Evolutionary conservation across 1,140 invertebrate genomes (phyloP).

Genomic region (Zaprionus taronus): DNA sequence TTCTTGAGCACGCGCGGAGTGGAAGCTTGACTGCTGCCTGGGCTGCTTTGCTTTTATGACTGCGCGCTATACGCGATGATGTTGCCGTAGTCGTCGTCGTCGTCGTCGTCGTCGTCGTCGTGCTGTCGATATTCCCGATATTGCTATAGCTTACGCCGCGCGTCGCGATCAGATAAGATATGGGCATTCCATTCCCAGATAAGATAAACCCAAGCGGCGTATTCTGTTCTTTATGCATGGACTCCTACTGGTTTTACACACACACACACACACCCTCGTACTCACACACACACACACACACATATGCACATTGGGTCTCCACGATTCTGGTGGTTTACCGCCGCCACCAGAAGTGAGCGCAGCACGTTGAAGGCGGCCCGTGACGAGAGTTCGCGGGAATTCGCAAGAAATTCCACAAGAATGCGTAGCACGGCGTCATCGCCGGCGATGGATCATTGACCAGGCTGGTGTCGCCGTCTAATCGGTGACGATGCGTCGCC

Average conservation of each 20-base stretch:
- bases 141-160: constrained; percentile 30
- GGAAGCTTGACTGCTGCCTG: background rate
- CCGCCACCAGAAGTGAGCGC: constrained; percentile 10
- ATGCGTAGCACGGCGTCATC: constrained; percentile 36
- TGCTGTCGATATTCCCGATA: constrained; percentile 22
- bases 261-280: background rate
- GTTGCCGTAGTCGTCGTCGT: constrained; percentile 45
- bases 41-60: constrained; percentile 56
- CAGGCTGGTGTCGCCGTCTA: background rate
- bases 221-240: background rate
- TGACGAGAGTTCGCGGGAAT: constrained; percentile 60
- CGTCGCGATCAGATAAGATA: constrained; percentile 39
- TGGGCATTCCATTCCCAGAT: constrained; percentile 28
- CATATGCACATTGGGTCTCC: background rate
- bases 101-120: constrained; percentile 11
- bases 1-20: constrained; percentile 18
- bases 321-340: constrained; percentile 44
- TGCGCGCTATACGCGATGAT: constrained; percentile 39
- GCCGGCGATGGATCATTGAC: constrained; percentile 12
- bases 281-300: background rate
- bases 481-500: constrained; percentile 15
- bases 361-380: background rate
- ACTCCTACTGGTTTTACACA: background rate
- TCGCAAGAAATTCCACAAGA: constrained; percentile 51
- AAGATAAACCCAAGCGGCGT: constrained; percentile 16